Base-by-base conservation (phyloP, 2,888 invertebrate species). In the Esperia sulphurella region DNA sequence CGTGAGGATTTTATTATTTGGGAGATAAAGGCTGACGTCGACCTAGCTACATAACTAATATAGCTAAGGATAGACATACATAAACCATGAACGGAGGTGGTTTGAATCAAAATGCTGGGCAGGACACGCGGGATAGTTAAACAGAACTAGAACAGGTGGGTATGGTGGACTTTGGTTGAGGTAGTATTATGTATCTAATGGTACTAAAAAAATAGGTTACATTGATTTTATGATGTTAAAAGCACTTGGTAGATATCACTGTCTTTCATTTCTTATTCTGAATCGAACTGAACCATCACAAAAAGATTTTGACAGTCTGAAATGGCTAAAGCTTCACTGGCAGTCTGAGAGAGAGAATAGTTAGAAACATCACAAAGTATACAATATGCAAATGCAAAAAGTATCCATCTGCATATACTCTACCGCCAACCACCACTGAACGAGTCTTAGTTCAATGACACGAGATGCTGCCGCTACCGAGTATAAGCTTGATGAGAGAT, bases 11-110 rank as follows among this genome's bases (percentile, higher is more conserved):
- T 40, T 40, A 40, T 40, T 40, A 40, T 12, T 30, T 29, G 14
- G 29, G 41, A 29, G 37, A 46, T 43, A 43, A 51, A 51, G 43
- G 40, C 29, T 49, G n/a, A 42, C 42, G 28, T 43, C 45, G 38
- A 44, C 47, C n/a, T 9, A n/a, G 10, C 35, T 6, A 35, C n/a
- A 35, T 35, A 45, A 43, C 40, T 43, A n/a, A 33, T 45, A 42
- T 39, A 28, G 39, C 29, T 8, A 12, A 9, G n/a, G n/a, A 10
- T n/a, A n/a, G 29, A 50, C 37, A 47, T 46, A 48, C 39, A 28
- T 48, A 48, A 40, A 40, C 40, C 40, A 14, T 14, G 40, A 40
- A 40, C 12, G 8, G 35, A 12, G 35, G 12, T 14, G 14, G 40
- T 40, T 40, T 40, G 14, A 13, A 14, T 14, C n/a, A 12, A 12